Conservation (phyloP, 2,888 invertebrate species). For the Coecobrya sp. region DNA sequence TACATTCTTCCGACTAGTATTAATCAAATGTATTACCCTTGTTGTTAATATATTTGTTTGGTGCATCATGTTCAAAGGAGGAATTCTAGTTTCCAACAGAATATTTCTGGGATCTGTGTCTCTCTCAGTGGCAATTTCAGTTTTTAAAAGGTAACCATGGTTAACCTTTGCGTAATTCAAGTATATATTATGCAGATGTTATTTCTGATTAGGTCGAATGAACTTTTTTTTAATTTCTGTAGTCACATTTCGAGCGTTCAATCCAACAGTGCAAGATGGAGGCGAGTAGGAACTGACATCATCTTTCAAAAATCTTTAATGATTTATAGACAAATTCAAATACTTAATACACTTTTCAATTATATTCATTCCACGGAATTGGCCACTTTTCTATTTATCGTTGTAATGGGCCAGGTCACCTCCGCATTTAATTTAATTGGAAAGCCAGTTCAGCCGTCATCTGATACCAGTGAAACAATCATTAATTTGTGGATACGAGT, state of each 20-base stretch:
- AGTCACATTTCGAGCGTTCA: not conserved
- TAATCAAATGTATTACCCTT: not conserved
- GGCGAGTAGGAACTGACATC: not conserved
- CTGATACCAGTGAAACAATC: not conserved
- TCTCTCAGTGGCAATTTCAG: not conserved
- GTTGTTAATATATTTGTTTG: not conserved
- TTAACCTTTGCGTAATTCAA: not conserved
- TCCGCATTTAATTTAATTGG: not conserved
- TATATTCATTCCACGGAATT: not conserved
- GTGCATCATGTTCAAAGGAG: not conserved
- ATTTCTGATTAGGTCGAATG: not conserved
- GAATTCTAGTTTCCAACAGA: not conserved
- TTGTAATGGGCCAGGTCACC: not conserved
- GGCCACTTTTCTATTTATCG: not conserved
- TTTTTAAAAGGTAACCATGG: not conserved
- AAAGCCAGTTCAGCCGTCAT: not conserved
- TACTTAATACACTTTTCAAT: not conserved
- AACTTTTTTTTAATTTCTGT: not conserved
- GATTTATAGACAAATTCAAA: not conserved
- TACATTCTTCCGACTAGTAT: too few relatives aligned
- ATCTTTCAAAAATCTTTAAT: not conserved
- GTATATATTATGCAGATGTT: too few relatives aligned
- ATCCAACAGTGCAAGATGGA: not conserved
- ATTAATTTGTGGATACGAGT: not conserved
- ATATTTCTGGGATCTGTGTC: not conserved